Conservation (phyloP, 1,140 invertebrate genomes). For the Bombus difficillimus region DNA sequence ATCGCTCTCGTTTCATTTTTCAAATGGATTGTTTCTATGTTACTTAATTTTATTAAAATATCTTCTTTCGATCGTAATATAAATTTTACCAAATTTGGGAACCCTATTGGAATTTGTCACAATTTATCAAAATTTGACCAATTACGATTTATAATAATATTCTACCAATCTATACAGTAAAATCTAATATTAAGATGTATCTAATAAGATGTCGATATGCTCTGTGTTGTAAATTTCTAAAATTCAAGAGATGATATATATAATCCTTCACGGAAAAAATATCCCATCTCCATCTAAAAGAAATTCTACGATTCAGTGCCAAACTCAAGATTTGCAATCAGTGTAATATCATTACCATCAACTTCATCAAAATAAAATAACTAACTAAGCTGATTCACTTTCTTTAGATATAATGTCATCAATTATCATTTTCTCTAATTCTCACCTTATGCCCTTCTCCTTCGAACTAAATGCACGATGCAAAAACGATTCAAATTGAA, state of each 20-base stretch:
- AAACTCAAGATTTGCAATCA: not conserved
- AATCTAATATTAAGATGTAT: not conserved
- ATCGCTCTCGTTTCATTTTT: not conserved
- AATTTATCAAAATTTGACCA: not conserved
- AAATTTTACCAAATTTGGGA: too few species aligned
- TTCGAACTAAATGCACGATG: not conserved
- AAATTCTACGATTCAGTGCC: not conserved
- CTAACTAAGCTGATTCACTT: not conserved
- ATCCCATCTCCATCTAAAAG: not conserved
- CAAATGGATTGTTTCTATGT: not conserved
- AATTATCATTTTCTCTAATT: not conserved
- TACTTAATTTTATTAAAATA: too few species aligned
- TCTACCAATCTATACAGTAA: not conserved
- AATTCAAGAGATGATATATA: accelerated
- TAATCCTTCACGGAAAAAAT: not conserved
- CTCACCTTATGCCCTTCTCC: too few species aligned
- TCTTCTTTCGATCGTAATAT: too few species aligned
- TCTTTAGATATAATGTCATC: not conserved
- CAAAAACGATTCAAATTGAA: not conserved
- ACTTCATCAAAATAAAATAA: not conserved
- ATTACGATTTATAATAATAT: not conserved
- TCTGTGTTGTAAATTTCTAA: not conserved
- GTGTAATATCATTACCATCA: not conserved
- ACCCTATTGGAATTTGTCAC: too few species aligned
- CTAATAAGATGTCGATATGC: not conserved